Evolutionary conservation across 2,797 vertebrate species (phyloP), one percentile per base, ranked within the genome.

Genomic region (Adrianichthys oophorus): DNA sequence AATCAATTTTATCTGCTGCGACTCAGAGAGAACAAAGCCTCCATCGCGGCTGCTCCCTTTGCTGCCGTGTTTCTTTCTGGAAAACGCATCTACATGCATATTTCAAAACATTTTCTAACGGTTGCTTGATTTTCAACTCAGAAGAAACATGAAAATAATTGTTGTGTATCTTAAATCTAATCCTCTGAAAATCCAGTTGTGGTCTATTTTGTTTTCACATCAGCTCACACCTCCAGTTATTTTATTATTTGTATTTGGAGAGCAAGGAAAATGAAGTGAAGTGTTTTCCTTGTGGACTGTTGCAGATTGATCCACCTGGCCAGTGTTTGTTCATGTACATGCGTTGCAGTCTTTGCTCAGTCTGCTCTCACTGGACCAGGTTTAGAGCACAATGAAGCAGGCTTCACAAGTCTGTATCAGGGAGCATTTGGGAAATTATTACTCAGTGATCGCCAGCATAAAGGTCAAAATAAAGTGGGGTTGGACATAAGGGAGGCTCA

Each of bases 1-100:
- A 79, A 91, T 89, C 85, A 88, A 85, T 89, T 79, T 86, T 71
- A 79, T 85, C 54, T 67, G 72, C 59, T 76, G 72, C 67, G 74
- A 81, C 80, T 80, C 56, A 56, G 70, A 69, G 78, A 57, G 72
- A 86, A 77, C 82, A 85, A 84, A 81, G 72, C 64, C 76, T 83
- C 60, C 51, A 58, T 55, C 65, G 74, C 84, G 76, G 80, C 76
- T 65, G 70, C 76, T 50, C 63, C 17, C 49, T 68, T 45, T 55
- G 67, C 72, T 60, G 65, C 56, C 62, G 59, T 16, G 66, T 61
- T 65, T 69, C 62, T 56, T 49, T 49, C 62, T 70, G 56, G 53
- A 56, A 64, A 59, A 57, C 67, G 19, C 43, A 70, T 56, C 24
- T 19, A 24, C 53, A 50, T 15, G 15, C 41, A 67, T 41, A 45